Conservation (phyloP, 37 sponge, comb jelly and placozoan species). For the Petrosia ficiformis region DNA sequence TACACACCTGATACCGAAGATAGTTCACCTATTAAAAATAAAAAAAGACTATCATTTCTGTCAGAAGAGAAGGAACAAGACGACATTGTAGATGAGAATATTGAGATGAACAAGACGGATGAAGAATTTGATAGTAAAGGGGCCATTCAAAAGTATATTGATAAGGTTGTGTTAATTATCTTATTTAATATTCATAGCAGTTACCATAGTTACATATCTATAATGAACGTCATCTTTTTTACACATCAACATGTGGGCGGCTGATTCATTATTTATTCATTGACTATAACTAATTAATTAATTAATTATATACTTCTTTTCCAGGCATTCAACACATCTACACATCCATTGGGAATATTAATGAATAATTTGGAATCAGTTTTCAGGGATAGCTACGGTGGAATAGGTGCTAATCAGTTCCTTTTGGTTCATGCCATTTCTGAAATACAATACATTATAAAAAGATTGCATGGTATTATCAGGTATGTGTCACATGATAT, state of each 20-base stretch:
- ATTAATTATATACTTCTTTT: no score
- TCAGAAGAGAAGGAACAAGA: neutral
- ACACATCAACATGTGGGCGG: no score
- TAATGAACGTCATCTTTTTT: no score
- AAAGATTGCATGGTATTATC: conserved; percentile 61
- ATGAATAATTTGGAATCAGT: conserved; percentile 60
- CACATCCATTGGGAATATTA: conserved; percentile 66
- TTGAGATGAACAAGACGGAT: neutral
- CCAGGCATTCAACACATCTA: conserved; percentile 50
- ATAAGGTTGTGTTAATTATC: conserved; percentile 12
- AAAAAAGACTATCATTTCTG: neutral
- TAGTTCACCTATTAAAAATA: neutral
- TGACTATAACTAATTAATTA: no score
- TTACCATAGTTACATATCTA: no score
- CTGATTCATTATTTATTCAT: no score
- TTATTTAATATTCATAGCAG: neutral
- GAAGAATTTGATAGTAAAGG: conserved; percentile 11
- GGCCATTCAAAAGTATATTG: conserved; percentile 38
- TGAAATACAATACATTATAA: conserved; percentile 72
- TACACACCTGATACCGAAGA: conserved; percentile 48
- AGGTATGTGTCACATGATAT: no score
- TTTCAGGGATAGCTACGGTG: conserved; percentile 64
- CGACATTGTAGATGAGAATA: neutral
- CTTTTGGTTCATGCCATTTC: conserved; percentile 84
- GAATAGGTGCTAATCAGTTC: conserved; percentile 73